Base-by-base conservation (phyloP, 1,140 invertebrate genomes). In the Drosophila guanche region DNA sequence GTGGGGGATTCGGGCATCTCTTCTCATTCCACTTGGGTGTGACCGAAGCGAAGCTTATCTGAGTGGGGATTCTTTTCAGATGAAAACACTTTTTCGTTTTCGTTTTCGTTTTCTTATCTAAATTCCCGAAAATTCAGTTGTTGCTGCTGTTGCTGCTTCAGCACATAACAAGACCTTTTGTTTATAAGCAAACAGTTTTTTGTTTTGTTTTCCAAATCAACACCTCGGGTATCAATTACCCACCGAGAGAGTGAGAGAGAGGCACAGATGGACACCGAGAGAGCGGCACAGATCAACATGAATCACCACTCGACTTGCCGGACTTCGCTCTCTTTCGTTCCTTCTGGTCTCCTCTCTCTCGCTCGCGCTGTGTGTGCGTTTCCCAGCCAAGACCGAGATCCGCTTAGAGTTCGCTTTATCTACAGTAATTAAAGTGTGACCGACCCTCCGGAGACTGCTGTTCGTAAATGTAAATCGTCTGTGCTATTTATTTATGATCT, bases 141-240 rank as follows among this genome's bases (percentile, higher is more conserved):
- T 77, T 79, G 47, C 53, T 65, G 22, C 41, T 14, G 55, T 16
- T 67, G 45, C 69, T 79, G 50, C 47, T 43, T 53, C 60, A 53
- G 70, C 61, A 67, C 76, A 74, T 79, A 80, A 80, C 72, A 75
- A 75, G 67, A 56, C 57, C 63, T 79, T 85, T 86, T 86, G 83
- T 86, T 86, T 86, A 73, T 72, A 78, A 81, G 81, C 81, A 85
- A 85, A 85, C 81, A 81, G 77, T 66, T 76, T 85, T 85, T 86
- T 85, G 16, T 20, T 37, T 37, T 37, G 56, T 86, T 86, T 86
- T 86, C 66, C 74, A 86, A 86, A 86, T 88, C 81, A 86, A 86
- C 81, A 86, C 83, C 81, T 86, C 65, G 83, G 74, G 83, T 86
- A 86, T 86, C 81, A 86, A 86, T 88, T 86, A 81, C 81, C 65